phyloP scores from a whole-genome alignment of 1,140 invertebrate genomes.

The Ips typographus region DNA sequence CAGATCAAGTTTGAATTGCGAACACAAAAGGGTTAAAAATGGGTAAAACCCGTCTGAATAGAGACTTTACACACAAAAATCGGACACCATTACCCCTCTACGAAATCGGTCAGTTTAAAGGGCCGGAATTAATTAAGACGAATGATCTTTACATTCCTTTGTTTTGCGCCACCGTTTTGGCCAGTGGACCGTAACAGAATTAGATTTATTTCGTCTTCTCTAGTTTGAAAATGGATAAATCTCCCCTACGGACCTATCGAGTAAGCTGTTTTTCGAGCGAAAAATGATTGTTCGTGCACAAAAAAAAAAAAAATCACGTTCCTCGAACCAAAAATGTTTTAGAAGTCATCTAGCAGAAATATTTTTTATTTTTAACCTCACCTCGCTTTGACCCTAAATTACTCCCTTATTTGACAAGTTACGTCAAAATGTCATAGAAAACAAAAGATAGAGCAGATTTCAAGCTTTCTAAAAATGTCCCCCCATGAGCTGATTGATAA shows the following conservation, averaged over 20 bases:
- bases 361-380: too few relatives aligned
- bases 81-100: background rate
- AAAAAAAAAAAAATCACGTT: too few relatives aligned
- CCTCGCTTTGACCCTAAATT: too few relatives aligned
- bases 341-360: too few relatives aligned
- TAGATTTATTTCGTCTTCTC: conserved; percentile 17
- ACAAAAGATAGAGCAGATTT: too few relatives aligned
- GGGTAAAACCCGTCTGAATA: background rate
- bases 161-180: conserved; percentile 11
- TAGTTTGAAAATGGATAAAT: conserved; percentile 12
- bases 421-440: too few relatives aligned
- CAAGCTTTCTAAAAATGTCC: too few relatives aligned
- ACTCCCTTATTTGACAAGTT: too few relatives aligned
- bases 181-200: conserved; percentile 6
- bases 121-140: conserved; percentile 12
- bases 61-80: conserved; percentile 7
- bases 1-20: too few relatives aligned
- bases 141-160: conserved; percentile 7
- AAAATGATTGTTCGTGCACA: background rate
- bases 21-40: too few relatives aligned
- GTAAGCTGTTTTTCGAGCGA: conserved; percentile 14
- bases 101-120: conserved; percentile 10
- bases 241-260: background rate
- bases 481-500: too few relatives aligned
- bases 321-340: too few relatives aligned